phyloP scores from a whole-genome alignment of 2,888 invertebrate species.

The Cheilosia pagana region DNA sequence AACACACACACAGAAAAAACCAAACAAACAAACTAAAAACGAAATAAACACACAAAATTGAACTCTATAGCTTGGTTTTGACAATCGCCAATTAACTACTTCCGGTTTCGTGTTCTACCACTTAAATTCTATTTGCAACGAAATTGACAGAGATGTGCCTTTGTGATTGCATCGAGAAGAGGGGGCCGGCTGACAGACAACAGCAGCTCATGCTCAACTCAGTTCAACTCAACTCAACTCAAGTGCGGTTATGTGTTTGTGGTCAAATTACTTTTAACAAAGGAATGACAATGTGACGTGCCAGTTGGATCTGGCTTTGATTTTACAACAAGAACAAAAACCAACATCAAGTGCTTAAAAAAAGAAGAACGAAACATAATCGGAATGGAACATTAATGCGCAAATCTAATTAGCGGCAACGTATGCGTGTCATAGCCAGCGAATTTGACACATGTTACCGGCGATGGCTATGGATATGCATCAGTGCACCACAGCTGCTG shows the following conservation, averaged over 20 bases:
- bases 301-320: neutral
- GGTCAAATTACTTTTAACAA: conserved; percentile 6
- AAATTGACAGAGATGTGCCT: conserved; percentile 54
- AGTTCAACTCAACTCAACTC: neutral
- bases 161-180: neutral
- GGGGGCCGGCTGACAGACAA: neutral
- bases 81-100: conserved; percentile 74
- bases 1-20: neutral
- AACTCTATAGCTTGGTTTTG: conserved; percentile 67
- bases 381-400: conserved; percentile 55
- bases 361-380: conserved; percentile 15
- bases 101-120: conserved; percentile 74
- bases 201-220: neutral
- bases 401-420: conserved; percentile 67
- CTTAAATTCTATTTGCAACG: conserved; percentile 72
- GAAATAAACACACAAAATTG: conserved; percentile 22
- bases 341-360: neutral
- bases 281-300: conserved; percentile 11
- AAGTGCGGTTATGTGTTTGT: conserved; percentile 32
- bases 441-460: conserved; percentile 60
- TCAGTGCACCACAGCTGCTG: conserved; percentile 26
- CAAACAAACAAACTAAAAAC: conserved; percentile 5
- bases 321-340: conserved; percentile 1
- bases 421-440: conserved; percentile 51
- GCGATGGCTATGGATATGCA: conserved; percentile 48